Evolutionary conservation across 2,888 invertebrate species (phyloP).

Genomic region (Neria commutata): DNA sequence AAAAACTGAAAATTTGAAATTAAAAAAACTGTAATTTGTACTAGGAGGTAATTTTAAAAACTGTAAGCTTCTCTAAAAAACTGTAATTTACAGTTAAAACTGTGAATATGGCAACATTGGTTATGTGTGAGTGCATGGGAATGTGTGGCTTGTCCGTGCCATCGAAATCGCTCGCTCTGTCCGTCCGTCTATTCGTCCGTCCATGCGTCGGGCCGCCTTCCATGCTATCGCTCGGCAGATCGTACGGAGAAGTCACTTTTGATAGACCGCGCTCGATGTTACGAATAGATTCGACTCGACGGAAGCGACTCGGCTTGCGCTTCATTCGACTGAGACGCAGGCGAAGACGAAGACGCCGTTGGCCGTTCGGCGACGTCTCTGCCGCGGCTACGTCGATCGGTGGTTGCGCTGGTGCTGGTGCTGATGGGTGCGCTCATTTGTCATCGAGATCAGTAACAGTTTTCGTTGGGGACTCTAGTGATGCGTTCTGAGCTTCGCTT

Average conservation of each 20-base stretch:
- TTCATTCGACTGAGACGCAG: neutral
- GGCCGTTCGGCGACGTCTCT: neutral
- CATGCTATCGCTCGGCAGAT: too few species aligned
- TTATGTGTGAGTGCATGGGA: neutral
- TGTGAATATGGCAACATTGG: too few species aligned
- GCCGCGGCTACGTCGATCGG: slow-evolving; percentile 12
- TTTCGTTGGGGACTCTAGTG: slow-evolving; percentile 40
- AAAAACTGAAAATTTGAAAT: too few species aligned
- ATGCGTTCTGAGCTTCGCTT: slow-evolving; percentile 32
- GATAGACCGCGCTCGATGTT: neutral
- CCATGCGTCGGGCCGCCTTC: too few species aligned
- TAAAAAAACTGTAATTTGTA: too few species aligned
- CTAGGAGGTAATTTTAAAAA: too few species aligned
- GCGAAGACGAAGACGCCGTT: neutral
- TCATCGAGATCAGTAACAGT: slow-evolving; percentile 44
- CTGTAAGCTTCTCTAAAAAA: too few species aligned
- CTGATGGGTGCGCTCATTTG: slow-evolving; percentile 41
- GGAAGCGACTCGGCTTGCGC: neutral
- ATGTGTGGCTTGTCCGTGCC: neutral
- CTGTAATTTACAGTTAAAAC: too few species aligned
- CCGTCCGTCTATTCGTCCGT: neutral
- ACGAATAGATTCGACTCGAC: slow-evolving; percentile 1
- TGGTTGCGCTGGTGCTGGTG: slow-evolving; percentile 7
- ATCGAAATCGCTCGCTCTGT: neutral
- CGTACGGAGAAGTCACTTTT: neutral